Conservation (phyloP, 2,888 invertebrate genomes). For the Ochropacha duplaris region DNA sequence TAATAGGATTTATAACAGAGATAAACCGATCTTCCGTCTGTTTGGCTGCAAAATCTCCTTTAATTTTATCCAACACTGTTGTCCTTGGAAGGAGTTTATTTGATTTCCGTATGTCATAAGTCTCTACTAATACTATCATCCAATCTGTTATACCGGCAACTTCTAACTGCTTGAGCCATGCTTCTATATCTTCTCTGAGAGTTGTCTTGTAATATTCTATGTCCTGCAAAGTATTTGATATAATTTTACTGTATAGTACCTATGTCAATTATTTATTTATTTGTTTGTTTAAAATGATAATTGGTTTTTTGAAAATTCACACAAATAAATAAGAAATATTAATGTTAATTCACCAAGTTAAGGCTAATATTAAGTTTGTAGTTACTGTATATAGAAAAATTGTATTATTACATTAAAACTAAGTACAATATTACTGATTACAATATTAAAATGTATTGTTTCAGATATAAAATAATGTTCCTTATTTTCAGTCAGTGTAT, state of each 20-base stretch:
- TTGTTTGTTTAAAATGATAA: too few relatives aligned
- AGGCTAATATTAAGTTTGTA: too few relatives aligned
- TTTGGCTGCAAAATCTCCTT: constrained; percentile 95
- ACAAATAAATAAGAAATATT: too few relatives aligned
- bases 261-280: too few relatives aligned
- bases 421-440: too few relatives aligned
- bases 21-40: constrained; percentile 92
- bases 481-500: too few relatives aligned
- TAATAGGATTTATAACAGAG: constrained; percentile 94
- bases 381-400: too few relatives aligned
- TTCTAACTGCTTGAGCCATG: constrained; percentile 92
- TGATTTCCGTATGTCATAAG: constrained; percentile 94
- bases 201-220: constrained; percentile 94
- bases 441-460: too few relatives aligned
- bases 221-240: constrained; percentile 84
- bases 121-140: constrained; percentile 96
- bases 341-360: too few relatives aligned
- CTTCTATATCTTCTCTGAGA: constrained; percentile 94
- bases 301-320: too few relatives aligned
- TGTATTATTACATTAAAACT: too few relatives aligned
- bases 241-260: constrained; percentile 4
- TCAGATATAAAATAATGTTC: too few relatives aligned
- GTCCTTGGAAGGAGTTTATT: constrained; percentile 96
- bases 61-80: constrained; percentile 96
- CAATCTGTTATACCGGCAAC: constrained; percentile 92